Base-by-base conservation (phyloP, 2,113 vertebrate genomes). In the Gila orcuttii region DNA sequence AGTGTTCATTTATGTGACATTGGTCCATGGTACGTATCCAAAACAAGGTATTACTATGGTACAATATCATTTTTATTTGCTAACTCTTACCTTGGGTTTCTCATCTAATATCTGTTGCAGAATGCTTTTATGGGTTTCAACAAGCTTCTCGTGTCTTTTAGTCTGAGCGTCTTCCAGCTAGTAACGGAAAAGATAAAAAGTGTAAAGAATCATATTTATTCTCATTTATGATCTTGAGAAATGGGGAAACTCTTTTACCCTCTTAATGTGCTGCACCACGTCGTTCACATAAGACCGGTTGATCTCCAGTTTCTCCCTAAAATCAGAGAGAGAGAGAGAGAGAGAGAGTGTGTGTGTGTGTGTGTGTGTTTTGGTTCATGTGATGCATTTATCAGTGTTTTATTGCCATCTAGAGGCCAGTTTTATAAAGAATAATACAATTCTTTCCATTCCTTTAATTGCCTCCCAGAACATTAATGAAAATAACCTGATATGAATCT, bases 301-400 rank as follows among this genome's bases (percentile, higher is more conserved):
- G 95, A 99, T 99, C 92, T 99, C 98, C 0, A 96, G 97, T 94
- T 99, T 99, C 95, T 99, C 98, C 91, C 98, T 99, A 90, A 60
- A 83, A 89, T 88, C 59, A 71, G 33, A 28, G 45, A 76, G 3
- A 50, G 47, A 50, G 47, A 50, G 47, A 39, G 39, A 39, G 39
- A 39, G 39, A 39, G 39, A 7, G 39, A 7, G 39, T 28, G 28
- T 28, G 28, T 28, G 28, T 28, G 28, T 28, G 28, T 28, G 28
- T 28, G 28, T 28, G 31, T 33, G 31, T n/a, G 39, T 74, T 13
- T 25, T 15, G n/a, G 42, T 50, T 68, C 64, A 15, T 31, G 28
- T 0, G 28, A 33, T 17, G 25, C 50, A 6, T 33, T 52, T 55
- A 52, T 52, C n/a, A 19, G 13, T 64, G 2, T 78, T 74, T 66